Percentiles rank a stretch among this genome's conserved stretches.
These are phyloP conservation scores for Anagyrus pseudococci DNA, from an alignment of 2,888 invertebrate species.

Conservation along the genomic window DNA sequence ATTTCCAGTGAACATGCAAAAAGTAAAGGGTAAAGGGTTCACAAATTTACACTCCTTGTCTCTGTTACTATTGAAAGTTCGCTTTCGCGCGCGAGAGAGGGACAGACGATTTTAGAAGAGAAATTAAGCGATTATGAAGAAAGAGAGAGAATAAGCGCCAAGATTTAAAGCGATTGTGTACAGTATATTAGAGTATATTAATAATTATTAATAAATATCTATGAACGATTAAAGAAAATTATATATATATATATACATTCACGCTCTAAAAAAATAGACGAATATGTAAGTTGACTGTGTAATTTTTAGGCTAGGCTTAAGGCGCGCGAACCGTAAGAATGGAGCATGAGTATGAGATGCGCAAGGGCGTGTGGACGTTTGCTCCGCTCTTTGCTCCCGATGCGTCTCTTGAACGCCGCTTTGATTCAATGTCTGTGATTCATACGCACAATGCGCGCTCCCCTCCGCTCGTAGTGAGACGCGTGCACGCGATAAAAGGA, in stretches of 20 bases:
- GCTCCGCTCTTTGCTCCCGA: constrained; percentile 41
- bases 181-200: constrained; percentile 60
- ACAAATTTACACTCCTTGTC: constrained; percentile 31
- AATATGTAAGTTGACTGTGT: constrained; percentile 51
- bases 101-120: constrained; percentile 35
- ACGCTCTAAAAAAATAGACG: constrained; percentile 49
- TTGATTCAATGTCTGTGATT: constrained; percentile 46
- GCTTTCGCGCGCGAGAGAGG: constrained; percentile 26
- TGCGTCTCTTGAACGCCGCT: constrained; percentile 43
- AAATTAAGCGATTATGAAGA: constrained; percentile 22
- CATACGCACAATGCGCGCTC: constrained; percentile 44
- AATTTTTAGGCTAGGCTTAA: constrained; percentile 46
- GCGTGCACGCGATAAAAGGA: constrained; percentile 11
- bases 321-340: constrained; percentile 32
- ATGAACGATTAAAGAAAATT: constrained; percentile 47
- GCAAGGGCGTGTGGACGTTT: constrained; percentile 31
- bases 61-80: constrained; percentile 35
- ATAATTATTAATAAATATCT: constrained; percentile 53
- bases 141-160: constrained; percentile 45
- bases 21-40: constrained; percentile 29
- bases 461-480: background rate
- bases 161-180: constrained; percentile 58
- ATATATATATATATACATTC: constrained; percentile 48
- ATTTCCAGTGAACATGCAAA: constrained; percentile 43
- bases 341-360: constrained; percentile 34